Evolutionary conservation across 2,797 vertebrate species (phyloP).

Genomic region (Hypotaenidia okinawae): DNA sequence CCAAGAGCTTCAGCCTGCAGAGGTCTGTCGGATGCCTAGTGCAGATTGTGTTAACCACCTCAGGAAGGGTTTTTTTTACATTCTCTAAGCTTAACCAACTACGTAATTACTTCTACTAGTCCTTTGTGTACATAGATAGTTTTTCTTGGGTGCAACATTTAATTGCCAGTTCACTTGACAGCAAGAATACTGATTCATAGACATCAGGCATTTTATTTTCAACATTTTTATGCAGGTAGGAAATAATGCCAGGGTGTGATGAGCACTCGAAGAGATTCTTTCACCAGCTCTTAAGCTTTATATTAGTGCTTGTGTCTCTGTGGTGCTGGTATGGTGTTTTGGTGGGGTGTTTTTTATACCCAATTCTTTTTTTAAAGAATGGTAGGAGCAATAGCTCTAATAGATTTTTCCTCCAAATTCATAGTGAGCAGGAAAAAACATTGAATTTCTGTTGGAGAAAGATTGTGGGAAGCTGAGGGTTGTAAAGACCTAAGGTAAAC

Average conservation of each 20-base stretch:
- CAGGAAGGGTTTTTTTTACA: neutral
- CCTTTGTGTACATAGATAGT: neutral
- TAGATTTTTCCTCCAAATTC: neutral
- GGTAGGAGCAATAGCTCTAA: neutral
- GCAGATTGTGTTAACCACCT: neutral
- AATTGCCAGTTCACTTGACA: neutral
- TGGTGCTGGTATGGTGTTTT: neutral
- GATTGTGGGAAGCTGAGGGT: neutral
- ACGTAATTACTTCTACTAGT: neutral
- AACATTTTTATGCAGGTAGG: neutral
- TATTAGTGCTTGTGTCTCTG: neutral
- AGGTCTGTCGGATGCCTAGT: neutral
- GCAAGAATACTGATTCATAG: neutral
- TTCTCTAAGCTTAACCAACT: neutral
- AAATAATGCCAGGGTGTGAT: neutral
- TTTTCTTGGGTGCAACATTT: neutral
- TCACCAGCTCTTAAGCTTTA: neutral
- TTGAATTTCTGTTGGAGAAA: neutral
- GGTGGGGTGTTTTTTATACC: neutral
- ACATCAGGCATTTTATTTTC: neutral
- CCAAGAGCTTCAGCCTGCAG: neutral
- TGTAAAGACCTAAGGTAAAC: slow-evolving; percentile 45
- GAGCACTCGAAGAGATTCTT: neutral
- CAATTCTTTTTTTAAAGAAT: too few relatives aligned
- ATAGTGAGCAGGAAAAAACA: neutral